phyloP scores from a whole-genome alignment of 2,888 invertebrate species.

The Agrotis exclamationis region DNA sequence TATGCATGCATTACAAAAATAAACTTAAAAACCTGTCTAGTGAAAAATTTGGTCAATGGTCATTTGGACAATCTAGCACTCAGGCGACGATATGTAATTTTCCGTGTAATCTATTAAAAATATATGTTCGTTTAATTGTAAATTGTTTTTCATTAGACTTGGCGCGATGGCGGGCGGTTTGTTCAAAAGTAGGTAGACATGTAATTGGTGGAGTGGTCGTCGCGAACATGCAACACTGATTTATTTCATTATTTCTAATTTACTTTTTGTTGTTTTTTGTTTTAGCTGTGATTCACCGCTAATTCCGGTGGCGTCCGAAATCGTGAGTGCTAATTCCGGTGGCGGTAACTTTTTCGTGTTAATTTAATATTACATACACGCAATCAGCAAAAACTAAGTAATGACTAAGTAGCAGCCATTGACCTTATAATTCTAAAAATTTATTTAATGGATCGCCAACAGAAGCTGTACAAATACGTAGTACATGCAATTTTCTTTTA shows the following conservation, averaged over 20 bases:
- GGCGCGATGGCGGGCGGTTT: slow-evolving; percentile 46
- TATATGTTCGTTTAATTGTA: slow-evolving; percentile 61
- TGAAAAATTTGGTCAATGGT: too few species aligned
- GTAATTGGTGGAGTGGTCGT: slow-evolving; percentile 46
- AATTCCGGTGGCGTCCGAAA: slow-evolving; percentile 33
- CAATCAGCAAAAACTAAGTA: slow-evolving; percentile 11
- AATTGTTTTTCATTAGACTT: slow-evolving; percentile 60
- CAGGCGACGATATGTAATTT: too few species aligned
- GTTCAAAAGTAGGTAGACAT: slow-evolving; percentile 52
- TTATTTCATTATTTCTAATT: slow-evolving; percentile 58
- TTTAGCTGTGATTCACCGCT: slow-evolving; percentile 5
- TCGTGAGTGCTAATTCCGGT: slow-evolving; percentile 36
- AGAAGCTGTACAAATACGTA: too few species aligned
- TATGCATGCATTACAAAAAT: too few species aligned
- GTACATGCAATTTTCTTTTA: too few species aligned
- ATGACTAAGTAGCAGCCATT: slow-evolving; percentile 11
- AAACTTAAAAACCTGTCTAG: too few species aligned
- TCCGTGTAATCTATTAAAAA: slow-evolving; percentile 67
- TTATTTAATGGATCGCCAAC: too few species aligned
- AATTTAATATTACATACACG: slow-evolving; percentile 1
- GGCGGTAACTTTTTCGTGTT: slow-evolving; percentile 10
- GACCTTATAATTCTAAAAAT: neutral
- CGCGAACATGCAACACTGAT: slow-evolving; percentile 43
- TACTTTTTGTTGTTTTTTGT: slow-evolving; percentile 38
- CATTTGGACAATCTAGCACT: too few species aligned